Percentiles rank a stretch among this genome's conserved stretches.
Evolutionary conservation across 2,888 invertebrate genomes (phyloP).

Genomic region (Cerastoderma edule): DNA sequence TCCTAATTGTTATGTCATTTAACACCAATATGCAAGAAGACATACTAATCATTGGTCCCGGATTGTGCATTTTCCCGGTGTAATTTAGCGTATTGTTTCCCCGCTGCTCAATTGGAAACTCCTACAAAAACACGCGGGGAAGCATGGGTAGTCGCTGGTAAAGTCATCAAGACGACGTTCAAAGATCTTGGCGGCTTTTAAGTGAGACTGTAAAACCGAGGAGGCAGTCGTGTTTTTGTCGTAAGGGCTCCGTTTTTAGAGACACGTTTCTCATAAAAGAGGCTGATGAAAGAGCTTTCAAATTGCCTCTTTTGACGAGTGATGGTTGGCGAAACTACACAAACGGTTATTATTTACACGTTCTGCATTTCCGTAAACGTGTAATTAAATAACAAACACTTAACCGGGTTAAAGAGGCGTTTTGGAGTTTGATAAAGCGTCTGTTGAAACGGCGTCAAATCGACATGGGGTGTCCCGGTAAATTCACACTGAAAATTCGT

Average conservation of each 20-base stretch:
- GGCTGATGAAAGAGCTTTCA: slow-evolving; percentile 13
- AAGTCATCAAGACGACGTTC: slow-evolving; percentile 9
- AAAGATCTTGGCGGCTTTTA: slow-evolving; percentile 17
- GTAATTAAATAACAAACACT: slow-evolving; percentile 23
- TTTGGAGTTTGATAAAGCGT: no score
- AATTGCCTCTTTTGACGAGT: slow-evolving; percentile 23
- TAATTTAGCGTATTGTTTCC: slow-evolving; percentile 11
- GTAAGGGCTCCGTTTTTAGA: slow-evolving; percentile 14
- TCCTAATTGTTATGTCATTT: background rate
- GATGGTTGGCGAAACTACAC: slow-evolving; percentile 26
- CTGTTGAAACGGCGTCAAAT: no score
- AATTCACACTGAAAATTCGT: no score
- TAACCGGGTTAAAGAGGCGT: slow-evolving; percentile 7
- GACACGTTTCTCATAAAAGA: slow-evolving; percentile 24
- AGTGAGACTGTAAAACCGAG: slow-evolving; percentile 20
- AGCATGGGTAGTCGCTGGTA: no score
- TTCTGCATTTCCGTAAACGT: slow-evolving; percentile 26
- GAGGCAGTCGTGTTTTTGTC: slow-evolving; percentile 20
- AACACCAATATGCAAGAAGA: background rate
- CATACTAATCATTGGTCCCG: background rate
- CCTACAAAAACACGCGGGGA: no score
- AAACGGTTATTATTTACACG: slow-evolving; percentile 28
- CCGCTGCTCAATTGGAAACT: slow-evolving; percentile 12
- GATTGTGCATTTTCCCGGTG: background rate
- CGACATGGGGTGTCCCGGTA: no score